A percentile compares a stretch with the other conserved stretches of the same genome.
Conservation (phyloP, 2,797 vertebrate genomes). For the Glossophaga mutica region DNA sequence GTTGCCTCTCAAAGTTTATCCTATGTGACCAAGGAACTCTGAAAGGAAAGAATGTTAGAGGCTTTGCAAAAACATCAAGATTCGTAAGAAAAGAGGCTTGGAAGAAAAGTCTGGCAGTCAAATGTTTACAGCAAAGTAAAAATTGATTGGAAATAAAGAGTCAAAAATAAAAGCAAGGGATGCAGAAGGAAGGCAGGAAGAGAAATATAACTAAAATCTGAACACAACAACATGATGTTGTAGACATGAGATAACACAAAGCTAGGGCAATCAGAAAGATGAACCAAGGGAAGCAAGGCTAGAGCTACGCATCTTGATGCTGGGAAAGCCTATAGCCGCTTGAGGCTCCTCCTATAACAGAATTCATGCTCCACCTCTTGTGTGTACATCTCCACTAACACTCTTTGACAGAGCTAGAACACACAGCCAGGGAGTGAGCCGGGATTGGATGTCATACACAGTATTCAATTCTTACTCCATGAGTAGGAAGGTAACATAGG, state of each 20-base stretch:
- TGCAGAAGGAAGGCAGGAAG: not conserved
- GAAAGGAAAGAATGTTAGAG: not conserved
- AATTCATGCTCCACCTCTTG: not conserved
- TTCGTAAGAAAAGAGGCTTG: not conserved
- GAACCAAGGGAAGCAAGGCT: not conserved
- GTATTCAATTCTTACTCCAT: not conserved
- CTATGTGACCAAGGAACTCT: not conserved
- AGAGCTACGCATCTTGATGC: not conserved
- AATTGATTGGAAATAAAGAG: not conserved
- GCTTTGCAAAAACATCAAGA: not conserved
- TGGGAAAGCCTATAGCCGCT: not conserved
- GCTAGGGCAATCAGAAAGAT: not conserved
- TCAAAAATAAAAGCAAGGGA: not conserved
- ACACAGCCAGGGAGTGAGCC: not conserved
- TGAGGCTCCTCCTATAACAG: not conserved
- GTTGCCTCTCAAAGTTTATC: not conserved
- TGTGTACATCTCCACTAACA: not conserved
- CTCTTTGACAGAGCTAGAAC: not conserved
- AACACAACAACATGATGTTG: not conserved
- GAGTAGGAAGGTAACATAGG: not conserved
- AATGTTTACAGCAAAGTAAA: not conserved
- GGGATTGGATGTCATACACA: not conserved
- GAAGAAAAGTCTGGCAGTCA: not conserved
- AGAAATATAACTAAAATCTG: not conserved
- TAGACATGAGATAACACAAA: not conserved